A percentile compares a stretch with the other conserved stretches of the same genome.
These are phyloP conservation scores for Oenanthe oenanthe DNA, from an alignment of 2,113 vertebrate genomes.

Conservation along the genomic window DNA sequence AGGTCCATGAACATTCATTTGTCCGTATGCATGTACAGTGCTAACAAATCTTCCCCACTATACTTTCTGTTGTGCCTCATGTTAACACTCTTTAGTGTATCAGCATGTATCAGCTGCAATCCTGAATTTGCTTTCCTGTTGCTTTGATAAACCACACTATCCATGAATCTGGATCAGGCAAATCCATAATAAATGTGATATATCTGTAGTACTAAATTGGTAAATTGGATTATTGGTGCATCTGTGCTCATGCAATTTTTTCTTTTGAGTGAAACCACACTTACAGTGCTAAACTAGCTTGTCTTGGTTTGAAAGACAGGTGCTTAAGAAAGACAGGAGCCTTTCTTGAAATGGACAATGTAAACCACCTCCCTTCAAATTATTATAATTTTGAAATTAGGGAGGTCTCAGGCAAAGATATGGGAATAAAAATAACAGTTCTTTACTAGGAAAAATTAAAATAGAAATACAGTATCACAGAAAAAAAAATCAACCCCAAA, in stretches of 20 bases:
- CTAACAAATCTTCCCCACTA: neutral
- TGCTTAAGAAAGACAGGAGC: too few species aligned
- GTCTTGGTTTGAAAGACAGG: too few species aligned
- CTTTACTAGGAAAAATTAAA: too few species aligned
- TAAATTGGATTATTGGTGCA: neutral
- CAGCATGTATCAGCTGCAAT: neutral
- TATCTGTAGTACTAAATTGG: neutral
- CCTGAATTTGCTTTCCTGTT: neutral
- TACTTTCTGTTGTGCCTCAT: neutral
- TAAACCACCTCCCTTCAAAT: too few species aligned
- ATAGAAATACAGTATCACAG: too few species aligned
- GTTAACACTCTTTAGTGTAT: neutral
- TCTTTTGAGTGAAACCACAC: neutral
- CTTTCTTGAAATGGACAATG: too few species aligned
- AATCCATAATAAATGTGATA: neutral
- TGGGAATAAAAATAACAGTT: too few species aligned
- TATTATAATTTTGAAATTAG: too few species aligned
- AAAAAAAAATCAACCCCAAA: too few species aligned
- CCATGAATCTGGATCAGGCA: accelerated
- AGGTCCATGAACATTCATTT: neutral
- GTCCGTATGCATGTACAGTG: too few species aligned
- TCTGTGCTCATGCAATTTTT: neutral
- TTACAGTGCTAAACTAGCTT: neutral
- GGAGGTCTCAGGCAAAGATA: too few species aligned
- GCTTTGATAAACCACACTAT: neutral